Base-by-base conservation (phyloP, 2,797 vertebrate genomes). In the Valencia hispanica region DNA sequence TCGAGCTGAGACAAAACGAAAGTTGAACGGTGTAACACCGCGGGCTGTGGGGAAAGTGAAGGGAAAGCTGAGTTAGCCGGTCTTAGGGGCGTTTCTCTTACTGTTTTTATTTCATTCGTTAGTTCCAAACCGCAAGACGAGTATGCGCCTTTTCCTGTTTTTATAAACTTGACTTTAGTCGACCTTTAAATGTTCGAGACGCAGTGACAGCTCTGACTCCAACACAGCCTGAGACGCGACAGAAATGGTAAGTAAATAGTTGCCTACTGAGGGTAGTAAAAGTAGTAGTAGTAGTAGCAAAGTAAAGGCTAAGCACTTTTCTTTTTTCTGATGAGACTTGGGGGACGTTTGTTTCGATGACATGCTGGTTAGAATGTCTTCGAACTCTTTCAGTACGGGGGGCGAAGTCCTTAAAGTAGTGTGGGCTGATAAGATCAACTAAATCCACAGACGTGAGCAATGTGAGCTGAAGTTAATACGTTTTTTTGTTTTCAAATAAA, bases 181-280 rank as follows among this genome's bases (percentile, higher is more conserved):
- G 72, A 75, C 2, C 68, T 79, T 61, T 86, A 68, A 82, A 91
- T 88, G 88, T 79, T 3, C 8, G 10, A 73, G 79, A 75, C 77
- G 78, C 75, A 73, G 83, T 93, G 87, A 93, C 88, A 84, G 72
- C 12, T 30, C 73, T 20, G 66, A 75, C 79, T n/a, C 69, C 45
- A 47, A 51, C 65, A 47, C 72, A 65, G 12, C 66, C 8, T 41
- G 47, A 68, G 20, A 73, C 88, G 43, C 43, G 5, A 72, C 68
- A 84, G 79, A 81, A 78, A 94, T 94, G 93, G 94, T 94, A 36
- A 92, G 94, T 86, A 17, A 2, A 25, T 4, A n/a, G n/a, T n/a
- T n/a, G 15, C 1, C 1, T 1, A 0, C 4, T 11, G 18, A 0
- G 1, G 5, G 14, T 4, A n/a, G n/a, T n/a, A n/a, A n/a, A n/a